phyloP scores from a whole-genome alignment of 2,797 vertebrate species.

The Melanotaenia nigrans region DNA sequence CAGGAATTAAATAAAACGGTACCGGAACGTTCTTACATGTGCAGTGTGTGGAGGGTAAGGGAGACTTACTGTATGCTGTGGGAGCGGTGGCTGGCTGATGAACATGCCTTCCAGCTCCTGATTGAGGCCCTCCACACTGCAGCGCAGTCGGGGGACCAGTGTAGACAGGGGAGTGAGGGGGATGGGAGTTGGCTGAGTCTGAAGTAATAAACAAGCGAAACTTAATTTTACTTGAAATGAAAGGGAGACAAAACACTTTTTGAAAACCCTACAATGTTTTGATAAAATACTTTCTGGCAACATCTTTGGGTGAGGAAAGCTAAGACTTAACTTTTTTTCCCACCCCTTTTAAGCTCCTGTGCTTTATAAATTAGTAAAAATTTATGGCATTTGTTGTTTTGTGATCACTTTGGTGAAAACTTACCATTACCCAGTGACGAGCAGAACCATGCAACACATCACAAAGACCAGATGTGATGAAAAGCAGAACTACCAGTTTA shows the following conservation, averaged over 20 bases:
- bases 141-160: conserved; percentile 86
- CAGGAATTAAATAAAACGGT: not conserved
- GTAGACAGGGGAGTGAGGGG: conserved; percentile 71
- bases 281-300: not conserved
- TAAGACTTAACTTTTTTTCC: too few species aligned
- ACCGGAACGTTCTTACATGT: not conserved
- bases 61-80: conserved; percentile 84
- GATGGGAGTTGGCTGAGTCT: conserved; percentile 75
- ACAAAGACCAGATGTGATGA: conserved; percentile 56
- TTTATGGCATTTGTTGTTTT: not conserved
- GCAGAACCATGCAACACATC: not conserved
- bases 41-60: not conserved
- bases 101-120: conserved; percentile 92
- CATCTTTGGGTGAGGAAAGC: not conserved
- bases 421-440: conserved; percentile 15
- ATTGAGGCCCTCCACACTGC: conserved; percentile 90
- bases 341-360: not conserved
- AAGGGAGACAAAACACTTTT: conserved; percentile 32
- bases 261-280: not conserved
- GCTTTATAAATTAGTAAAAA: not conserved
- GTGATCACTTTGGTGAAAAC: conserved; percentile 17
- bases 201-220: conserved; percentile 42
- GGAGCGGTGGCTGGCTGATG: conserved; percentile 85
- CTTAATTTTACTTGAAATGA: conserved; percentile 9
- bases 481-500: conserved; percentile 66